phyloP scores from a whole-genome alignment of 1,140 invertebrate genomes.

The Atta cephalotes region DNA sequence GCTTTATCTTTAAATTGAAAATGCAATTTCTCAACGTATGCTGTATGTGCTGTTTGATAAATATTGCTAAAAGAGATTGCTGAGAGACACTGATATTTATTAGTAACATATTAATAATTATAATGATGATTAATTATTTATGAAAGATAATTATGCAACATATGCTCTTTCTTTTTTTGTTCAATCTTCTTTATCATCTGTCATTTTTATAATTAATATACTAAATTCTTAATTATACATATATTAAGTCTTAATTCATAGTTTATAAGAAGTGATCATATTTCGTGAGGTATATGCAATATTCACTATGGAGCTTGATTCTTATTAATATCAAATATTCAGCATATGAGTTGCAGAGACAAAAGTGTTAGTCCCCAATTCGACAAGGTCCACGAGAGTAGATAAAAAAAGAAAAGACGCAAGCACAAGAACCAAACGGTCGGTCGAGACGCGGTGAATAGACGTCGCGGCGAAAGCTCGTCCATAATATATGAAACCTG shows the following conservation, averaged over 20 bases:
- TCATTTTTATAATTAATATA: conserved; percentile 19
- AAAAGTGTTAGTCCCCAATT: conserved; percentile 26
- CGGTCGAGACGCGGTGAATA: conserved; percentile 27
- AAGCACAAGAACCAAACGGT: not conserved
- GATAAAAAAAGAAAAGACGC: conserved; percentile 19
- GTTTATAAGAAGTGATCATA: not conserved
- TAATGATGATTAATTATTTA: conserved; percentile 21
- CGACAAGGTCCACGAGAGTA: not conserved
- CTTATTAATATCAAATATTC: conserved; percentile 21
- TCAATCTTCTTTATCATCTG: not conserved
- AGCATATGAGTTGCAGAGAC: conserved; percentile 25
- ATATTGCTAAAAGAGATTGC: conserved; percentile 17
- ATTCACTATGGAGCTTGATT: not conserved
- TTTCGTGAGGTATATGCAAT: not conserved
- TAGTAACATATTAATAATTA: conserved; percentile 1
- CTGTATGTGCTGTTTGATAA: not conserved
- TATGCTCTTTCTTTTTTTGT: not conserved
- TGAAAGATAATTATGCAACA: not conserved
- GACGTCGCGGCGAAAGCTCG: conserved; percentile 65
- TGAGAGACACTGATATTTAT: not conserved
- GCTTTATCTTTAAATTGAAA: conserved; percentile 31
- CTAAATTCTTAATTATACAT: not conserved
- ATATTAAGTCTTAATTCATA: not conserved
- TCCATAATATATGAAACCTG: conserved; percentile 84
- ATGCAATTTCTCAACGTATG: not conserved